Evolutionary conservation across 2,888 invertebrate species (phyloP).

Genomic region (Drosophila glabriapex): DNA sequence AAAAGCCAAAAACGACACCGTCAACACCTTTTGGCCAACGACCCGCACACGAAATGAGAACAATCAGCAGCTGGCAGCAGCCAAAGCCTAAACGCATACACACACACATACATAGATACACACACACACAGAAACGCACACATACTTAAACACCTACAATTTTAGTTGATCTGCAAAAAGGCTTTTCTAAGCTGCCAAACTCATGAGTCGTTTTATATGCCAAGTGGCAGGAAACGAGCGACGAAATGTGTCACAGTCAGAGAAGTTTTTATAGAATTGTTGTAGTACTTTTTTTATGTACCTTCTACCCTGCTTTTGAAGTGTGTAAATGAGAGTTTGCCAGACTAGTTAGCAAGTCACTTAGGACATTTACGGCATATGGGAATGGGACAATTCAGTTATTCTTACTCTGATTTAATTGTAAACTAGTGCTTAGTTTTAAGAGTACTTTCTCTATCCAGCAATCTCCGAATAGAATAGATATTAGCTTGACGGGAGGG

Average conservation of each 20-base stretch:
- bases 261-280: conserved; percentile 56
- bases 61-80: conserved; percentile 19
- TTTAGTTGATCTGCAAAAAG: conserved; percentile 46
- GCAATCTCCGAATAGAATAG: fast-evolving
- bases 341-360: background rate
- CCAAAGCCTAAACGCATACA: conserved; percentile 11
- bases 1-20: conserved; percentile 54
- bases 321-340: too few relatives aligned
- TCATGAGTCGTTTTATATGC: conserved; percentile 34
- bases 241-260: conserved; percentile 52
- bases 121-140: background rate
- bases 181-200: conserved; percentile 34
- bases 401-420: background rate
- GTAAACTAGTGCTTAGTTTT: background rate
- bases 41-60: conserved; percentile 20
- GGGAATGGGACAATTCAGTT: background rate
- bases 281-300: background rate
- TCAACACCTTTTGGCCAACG: conserved; percentile 50
- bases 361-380: background rate
- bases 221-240: conserved; percentile 57
- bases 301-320: background rate
- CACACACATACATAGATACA: background rate
- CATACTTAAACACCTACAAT: conserved; percentile 28
- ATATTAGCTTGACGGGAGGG: background rate
- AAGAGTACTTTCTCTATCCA: background rate